phyloP scores from a whole-genome alignment of 2,113 vertebrate species.

The Zootoca vivipara region DNA sequence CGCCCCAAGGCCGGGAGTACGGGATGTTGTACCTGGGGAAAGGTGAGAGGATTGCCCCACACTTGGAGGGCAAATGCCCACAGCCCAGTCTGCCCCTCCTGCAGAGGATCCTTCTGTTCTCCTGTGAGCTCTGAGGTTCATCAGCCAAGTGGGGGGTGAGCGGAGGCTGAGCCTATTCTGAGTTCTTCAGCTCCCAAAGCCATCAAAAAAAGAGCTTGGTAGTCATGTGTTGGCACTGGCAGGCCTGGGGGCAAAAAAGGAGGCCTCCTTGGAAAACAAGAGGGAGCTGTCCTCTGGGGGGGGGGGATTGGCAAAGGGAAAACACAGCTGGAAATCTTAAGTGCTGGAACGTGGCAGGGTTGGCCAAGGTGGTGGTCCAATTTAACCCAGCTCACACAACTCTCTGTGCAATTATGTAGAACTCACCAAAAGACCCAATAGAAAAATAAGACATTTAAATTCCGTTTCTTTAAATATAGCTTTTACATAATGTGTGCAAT shows the following conservation, averaged over 20 bases:
- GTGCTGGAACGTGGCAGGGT: no score
- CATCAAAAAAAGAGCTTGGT: neutral
- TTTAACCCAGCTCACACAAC: no score
- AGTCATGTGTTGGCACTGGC: neutral
- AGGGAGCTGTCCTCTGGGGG: neutral
- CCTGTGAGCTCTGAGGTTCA: neutral
- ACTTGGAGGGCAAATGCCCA: neutral
- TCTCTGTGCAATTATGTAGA: no score
- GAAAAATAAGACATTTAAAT: no score
- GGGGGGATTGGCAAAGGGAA: no score
- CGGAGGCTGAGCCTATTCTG: neutral
- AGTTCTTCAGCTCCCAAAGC: no score
- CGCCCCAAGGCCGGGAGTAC: conserved; percentile 89
- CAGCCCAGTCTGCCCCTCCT: no score
- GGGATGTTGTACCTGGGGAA: conserved; percentile 94
- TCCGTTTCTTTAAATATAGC: no score
- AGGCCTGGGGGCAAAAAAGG: neutral
- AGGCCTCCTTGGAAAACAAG: neutral
- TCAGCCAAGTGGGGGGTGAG: neutral
- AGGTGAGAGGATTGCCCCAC: conserved; percentile 74
- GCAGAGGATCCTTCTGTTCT: neutral
- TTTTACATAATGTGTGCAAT: no score
- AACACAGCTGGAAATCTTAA: no score
- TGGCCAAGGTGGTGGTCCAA: no score
- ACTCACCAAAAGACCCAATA: no score